These are phyloP conservation scores for Mimumesa dahlbomi DNA, from an alignment of 2,888 invertebrate species.

Conservation along the genomic window DNA sequence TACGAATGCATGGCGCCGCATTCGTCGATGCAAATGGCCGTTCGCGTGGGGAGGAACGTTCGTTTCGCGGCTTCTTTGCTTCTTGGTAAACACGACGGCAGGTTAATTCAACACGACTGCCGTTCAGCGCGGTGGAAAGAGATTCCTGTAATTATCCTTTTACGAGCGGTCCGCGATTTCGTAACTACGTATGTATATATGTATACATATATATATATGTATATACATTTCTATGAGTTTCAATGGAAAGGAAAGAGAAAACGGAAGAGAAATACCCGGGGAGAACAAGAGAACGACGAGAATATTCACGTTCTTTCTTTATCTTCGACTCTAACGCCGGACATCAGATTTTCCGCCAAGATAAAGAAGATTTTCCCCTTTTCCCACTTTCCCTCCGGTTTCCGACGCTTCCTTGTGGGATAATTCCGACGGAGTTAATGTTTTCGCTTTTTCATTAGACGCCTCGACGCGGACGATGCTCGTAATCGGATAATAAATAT, in stretches of 20 bases:
- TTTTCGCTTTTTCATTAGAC: neutral
- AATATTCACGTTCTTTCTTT: constrained; percentile 33
- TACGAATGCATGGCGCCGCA: constrained; percentile 3
- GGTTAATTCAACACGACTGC: constrained; percentile 38
- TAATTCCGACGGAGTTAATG: neutral
- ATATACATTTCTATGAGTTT: too few relatives aligned
- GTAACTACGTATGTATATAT: too few relatives aligned
- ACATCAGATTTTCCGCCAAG: constrained; percentile 44
- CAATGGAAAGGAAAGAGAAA: neutral
- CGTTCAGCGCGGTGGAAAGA: constrained; percentile 44
- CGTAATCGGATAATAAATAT: neutral
- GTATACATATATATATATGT: too few relatives aligned
- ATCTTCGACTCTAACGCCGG: constrained; percentile 44
- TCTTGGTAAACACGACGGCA: constrained; percentile 31
- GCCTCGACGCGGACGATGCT: neutral
- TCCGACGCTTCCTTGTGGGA: neutral
- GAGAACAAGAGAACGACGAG: constrained; percentile 1
- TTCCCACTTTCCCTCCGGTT: neutral
- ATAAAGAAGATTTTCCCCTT: constrained; percentile 24
- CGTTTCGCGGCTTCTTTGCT: constrained; percentile 30
- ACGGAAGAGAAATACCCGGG: constrained; percentile 2
- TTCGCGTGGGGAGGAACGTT: neutral
- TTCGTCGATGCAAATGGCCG: constrained; percentile 19
- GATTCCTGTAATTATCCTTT: constrained; percentile 58
- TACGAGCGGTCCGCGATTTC: constrained; percentile 44